These are phyloP conservation scores for Acropora yongei DNA, from an alignment of 64 coral and sea anemone species.

Conservation along the genomic window DNA sequence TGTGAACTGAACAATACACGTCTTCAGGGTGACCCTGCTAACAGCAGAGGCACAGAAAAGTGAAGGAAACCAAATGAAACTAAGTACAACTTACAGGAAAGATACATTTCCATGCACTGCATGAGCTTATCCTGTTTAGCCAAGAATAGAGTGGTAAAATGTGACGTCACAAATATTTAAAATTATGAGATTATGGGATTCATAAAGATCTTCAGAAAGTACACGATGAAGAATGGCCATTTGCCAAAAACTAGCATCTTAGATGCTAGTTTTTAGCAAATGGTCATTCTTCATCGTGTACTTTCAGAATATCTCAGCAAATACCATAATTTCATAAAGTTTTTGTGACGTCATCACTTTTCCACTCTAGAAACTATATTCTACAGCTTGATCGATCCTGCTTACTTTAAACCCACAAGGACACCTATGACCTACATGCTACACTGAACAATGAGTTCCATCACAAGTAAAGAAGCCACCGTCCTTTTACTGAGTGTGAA, in stretches of 20 bases:
- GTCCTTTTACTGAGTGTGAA: slow-evolving; percentile 3
- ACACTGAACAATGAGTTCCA: slow-evolving; percentile 15
- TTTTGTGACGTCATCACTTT: too few relatives aligned
- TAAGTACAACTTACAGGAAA: neutral
- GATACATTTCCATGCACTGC: neutral
- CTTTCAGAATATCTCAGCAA: too few relatives aligned
- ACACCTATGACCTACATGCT: neutral
- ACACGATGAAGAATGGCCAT: too few relatives aligned
- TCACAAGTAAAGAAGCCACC: slow-evolving; percentile 5
- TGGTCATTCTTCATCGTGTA: too few relatives aligned
- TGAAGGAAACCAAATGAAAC: neutral
- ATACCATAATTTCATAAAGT: too few relatives aligned
- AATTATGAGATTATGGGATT: too few relatives aligned
- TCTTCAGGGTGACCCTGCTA: slow-evolving; percentile 3
- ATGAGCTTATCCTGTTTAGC: neutral
- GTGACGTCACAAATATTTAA: too few relatives aligned
- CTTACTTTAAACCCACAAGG: neutral
- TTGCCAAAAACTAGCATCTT: too few relatives aligned
- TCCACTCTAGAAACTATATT: too few relatives aligned
- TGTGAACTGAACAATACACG: slow-evolving; percentile 2
- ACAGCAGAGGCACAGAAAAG: neutral
- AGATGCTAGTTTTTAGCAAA: too few relatives aligned
- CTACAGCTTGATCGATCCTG: neutral
- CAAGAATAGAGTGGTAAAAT: neutral
- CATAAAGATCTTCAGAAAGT: too few relatives aligned